These are phyloP conservation scores for Hippocampus zosterae DNA, from an alignment of 2,113 vertebrate species.

Conservation along the genomic window DNA sequence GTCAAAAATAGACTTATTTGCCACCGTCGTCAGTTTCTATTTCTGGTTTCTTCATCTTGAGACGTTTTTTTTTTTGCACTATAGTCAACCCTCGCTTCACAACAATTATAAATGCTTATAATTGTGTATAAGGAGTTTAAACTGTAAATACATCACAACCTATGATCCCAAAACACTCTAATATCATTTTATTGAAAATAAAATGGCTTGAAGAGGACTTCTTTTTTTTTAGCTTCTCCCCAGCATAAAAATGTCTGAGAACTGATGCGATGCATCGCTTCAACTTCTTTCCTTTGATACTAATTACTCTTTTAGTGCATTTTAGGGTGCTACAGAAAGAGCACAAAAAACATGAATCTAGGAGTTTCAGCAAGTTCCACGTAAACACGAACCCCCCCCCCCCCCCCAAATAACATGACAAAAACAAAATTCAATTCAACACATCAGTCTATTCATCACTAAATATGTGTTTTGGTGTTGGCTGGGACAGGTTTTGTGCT, in stretches of 20 bases:
- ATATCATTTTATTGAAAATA: too few relatives aligned
- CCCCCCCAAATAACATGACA: not conserved
- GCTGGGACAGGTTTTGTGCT: not conserved
- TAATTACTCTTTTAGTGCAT: not conserved
- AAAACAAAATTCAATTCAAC: not conserved
- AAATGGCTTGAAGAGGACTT: too few relatives aligned
- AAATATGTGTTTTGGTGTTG: too few relatives aligned
- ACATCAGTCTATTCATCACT: not conserved
- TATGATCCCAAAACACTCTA: not conserved
- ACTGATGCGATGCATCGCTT: not conserved
- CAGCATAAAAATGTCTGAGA: too few relatives aligned
- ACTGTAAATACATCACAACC: not conserved
- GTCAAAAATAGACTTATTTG: conserved; percentile 22
- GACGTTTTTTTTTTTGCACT: conserved; percentile 37
- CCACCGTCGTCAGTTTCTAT: conserved; percentile 29
- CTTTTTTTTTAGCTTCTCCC: too few relatives aligned
- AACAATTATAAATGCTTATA: not conserved
- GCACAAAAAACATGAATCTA: not conserved
- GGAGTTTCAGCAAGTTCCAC: not conserved
- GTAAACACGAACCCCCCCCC: too few relatives aligned
- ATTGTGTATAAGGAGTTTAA: not conserved
- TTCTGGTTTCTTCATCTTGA: conserved; percentile 29
- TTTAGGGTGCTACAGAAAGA: not conserved
- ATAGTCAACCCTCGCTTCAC: not conserved
- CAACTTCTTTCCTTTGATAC: not conserved